phyloP scores from a whole-genome alignment of 2,888 invertebrate genomes.

The Pogonocherus hispidulus region DNA sequence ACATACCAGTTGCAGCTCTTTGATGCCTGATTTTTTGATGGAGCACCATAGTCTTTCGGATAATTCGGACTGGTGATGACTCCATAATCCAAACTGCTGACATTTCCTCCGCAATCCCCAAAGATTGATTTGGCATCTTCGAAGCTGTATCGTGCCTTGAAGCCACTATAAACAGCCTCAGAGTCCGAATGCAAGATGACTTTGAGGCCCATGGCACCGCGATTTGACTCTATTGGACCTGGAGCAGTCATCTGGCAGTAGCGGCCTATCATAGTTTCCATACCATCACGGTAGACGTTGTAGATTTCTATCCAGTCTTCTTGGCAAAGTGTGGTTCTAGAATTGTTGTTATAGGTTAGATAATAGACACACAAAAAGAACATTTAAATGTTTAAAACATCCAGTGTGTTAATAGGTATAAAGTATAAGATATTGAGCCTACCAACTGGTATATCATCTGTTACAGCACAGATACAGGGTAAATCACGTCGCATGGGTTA shows the following conservation, averaged over 20 bases:
- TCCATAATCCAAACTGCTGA: conserved; percentile 86
- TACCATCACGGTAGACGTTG: conserved; percentile 87
- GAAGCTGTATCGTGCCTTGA: conserved; percentile 96
- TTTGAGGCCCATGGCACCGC: conserved; percentile 89
- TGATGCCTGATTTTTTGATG: conserved; percentile 83
- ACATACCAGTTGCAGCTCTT: conserved; percentile 98
- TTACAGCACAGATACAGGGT: too few species aligned
- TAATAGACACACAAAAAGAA: too few species aligned
- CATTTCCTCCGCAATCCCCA: conserved; percentile 94
- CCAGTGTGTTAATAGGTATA: too few species aligned
- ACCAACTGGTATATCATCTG: too few species aligned
- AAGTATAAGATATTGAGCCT: too few species aligned
- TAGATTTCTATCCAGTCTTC: conserved; percentile 96
- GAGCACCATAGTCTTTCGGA: conserved; percentile 91
- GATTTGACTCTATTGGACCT: conserved; percentile 94
- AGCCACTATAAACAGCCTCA: conserved; percentile 92
- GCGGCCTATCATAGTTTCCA: conserved; percentile 88
- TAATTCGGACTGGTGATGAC: conserved; percentile 91
- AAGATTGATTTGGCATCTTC: conserved; percentile 89
- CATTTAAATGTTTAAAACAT: too few species aligned
- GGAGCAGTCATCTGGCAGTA: conserved; percentile 94
- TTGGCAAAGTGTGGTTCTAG: conserved; percentile 82
- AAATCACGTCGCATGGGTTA: too few species aligned
- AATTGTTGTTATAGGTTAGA: too few species aligned
- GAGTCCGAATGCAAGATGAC: conserved; percentile 91